Evolutionary conservation across 1,140 invertebrate species (phyloP), one percentile per base, ranked within the genome.

Genomic region (Heliconius melpomene): DNA sequence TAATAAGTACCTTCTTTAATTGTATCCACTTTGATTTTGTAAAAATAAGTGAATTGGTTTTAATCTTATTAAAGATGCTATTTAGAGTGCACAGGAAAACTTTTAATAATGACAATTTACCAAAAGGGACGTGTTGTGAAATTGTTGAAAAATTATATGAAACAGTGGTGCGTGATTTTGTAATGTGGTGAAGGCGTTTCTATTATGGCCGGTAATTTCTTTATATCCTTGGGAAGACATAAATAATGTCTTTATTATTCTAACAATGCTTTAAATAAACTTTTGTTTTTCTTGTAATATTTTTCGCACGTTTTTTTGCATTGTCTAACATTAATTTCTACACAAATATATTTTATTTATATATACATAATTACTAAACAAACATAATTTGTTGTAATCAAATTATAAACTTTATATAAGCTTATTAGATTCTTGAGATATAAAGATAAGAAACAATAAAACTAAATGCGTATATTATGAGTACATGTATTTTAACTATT

Each of bases 151-250:
- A 83, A 85, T 86, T 85, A 81, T 77, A 75, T 75, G 75, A 81
- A 81, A 81, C 76, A 83, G 75, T 82, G 82, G 81, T 80, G 82
- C 85, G 85, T 86, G 79, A 86, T 80, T 82, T 77, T 86, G 81
- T 86, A 70, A 77, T 83, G 80, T 85, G 79, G 85, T 70, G 72
- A 74, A 83, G 79, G 81, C 84, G 81, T 84, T 79, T 74, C 78
- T 81, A 78, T 85, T 75, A 20, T 7, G 50, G 18, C 50, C 50
- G 18, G 50, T 52, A 52, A 52, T 52, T 52, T 20, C 50, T 52
- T 20, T 52, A 52, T 52, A 52, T 52, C 7, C 50, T 52, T 52
- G 50, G 18, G 50, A 52, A 20, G 18, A 20, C 50, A 52, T 6
- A 52, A 52, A 20, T 52, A 7, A 52, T 52, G 50, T 20, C 18